phyloP scores from a whole-genome alignment of 2,888 invertebrate genomes.

The Leucophenga montana region DNA sequence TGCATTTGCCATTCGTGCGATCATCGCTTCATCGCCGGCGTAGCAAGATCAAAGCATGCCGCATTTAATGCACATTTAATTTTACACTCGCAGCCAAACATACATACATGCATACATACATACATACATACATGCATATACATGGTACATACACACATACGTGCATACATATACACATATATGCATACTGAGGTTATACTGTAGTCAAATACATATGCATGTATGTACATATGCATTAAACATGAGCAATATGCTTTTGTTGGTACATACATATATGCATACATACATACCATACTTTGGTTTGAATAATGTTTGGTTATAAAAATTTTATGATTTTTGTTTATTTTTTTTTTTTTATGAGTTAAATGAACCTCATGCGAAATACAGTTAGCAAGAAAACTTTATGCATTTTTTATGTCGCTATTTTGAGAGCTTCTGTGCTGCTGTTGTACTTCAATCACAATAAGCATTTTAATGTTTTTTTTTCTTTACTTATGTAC shows the following conservation, averaged over 20 bases:
- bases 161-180: background rate
- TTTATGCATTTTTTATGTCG: background rate
- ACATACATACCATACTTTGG: background rate
- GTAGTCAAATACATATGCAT: background rate
- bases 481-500: background rate
- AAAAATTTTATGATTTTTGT: background rate
- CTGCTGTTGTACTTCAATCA: conserved; percentile 11
- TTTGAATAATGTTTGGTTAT: background rate
- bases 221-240: background rate
- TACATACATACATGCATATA: background rate
- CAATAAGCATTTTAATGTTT: background rate
- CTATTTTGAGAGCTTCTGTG: too few species aligned
- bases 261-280: background rate
- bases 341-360: conserved; percentile 14
- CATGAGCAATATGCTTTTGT: background rate
- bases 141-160: background rate
- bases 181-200: background rate
- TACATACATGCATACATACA: background rate
- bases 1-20: too few species aligned
- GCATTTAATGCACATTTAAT: conserved; percentile 12
- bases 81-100: background rate
- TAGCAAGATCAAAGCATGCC: conserved; percentile 2
- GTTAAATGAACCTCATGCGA: conserved; percentile 17
- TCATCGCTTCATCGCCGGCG: background rate
- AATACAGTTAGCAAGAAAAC: conserved; percentile 8